These are phyloP conservation scores for Oreonectes daqikongensis DNA, from an alignment of 2,797 vertebrate genomes.

Conservation along the genomic window DNA sequence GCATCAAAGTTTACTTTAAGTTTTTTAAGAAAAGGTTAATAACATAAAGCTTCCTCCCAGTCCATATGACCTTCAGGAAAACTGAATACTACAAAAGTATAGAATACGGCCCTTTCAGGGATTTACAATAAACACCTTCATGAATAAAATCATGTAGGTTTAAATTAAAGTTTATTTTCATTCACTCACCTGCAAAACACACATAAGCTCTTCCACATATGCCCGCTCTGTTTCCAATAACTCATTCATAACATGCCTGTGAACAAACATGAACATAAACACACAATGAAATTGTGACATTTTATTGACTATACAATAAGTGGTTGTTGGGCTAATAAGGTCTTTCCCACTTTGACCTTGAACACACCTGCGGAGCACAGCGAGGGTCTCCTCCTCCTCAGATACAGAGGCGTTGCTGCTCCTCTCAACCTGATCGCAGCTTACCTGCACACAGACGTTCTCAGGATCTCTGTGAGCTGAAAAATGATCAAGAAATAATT, in stretches of 20 bases:
- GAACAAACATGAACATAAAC: conserved; percentile 34
- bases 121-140: background rate
- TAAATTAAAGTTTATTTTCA: too few relatives aligned
- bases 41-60: background rate
- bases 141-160: too few relatives aligned
- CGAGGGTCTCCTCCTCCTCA: conserved; percentile 95
- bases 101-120: background rate
- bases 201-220: conserved; percentile 95
- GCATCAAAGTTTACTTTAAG: background rate
- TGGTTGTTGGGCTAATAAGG: background rate
- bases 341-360: background rate
- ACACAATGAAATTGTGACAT: background rate
- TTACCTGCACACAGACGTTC: conserved; percentile 39
- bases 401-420: conserved; percentile 80
- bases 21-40: background rate
- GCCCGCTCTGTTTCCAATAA: conserved; percentile 95
- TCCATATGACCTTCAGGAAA: background rate
- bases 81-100: background rate
- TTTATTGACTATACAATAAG: background rate
- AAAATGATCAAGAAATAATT: background rate
- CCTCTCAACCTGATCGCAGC: conserved; percentile 75
- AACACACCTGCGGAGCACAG: conserved; percentile 88
- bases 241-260: conserved; percentile 97
- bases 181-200: conserved; percentile 92
- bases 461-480: conserved; percentile 50